A percentile compares a stretch with the other conserved stretches of the same genome.
phyloP scores from a whole-genome alignment of 2,888 invertebrate species.

The Iphiclides podalirius region DNA sequence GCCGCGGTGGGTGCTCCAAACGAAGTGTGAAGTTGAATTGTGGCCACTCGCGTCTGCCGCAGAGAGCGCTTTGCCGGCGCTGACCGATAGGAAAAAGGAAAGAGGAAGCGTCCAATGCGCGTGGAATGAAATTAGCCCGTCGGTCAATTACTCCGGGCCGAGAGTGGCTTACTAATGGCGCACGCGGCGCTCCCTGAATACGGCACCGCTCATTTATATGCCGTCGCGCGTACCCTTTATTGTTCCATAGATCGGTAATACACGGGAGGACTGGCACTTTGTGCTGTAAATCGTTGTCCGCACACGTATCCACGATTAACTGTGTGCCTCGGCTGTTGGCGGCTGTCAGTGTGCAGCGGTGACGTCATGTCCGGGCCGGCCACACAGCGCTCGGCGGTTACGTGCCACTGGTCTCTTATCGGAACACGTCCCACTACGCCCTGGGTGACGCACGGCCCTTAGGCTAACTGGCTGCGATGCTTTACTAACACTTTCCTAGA shows the following conservation, averaged over 20 bases:
- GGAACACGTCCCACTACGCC: too few species aligned
- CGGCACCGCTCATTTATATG: constrained; percentile 73
- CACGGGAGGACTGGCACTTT: constrained; percentile 77
- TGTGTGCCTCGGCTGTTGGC: constrained; percentile 44
- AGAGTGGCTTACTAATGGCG: constrained; percentile 71
- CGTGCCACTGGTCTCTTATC: constrained; percentile 44
- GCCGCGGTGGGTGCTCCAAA: background rate
- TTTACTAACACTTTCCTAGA: too few species aligned
- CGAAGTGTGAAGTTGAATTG: constrained; percentile 27
- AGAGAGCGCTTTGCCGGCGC: constrained; percentile 51
- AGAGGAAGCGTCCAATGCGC: constrained; percentile 76
- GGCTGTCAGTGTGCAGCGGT: constrained; percentile 55
- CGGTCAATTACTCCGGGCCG: constrained; percentile 77
- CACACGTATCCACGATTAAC: constrained; percentile 76
- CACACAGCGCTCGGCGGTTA: constrained; percentile 62
- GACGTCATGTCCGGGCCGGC: constrained; percentile 76
- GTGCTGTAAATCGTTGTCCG: constrained; percentile 77
- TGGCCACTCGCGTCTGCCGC: constrained; percentile 40
- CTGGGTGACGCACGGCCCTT: too few species aligned
- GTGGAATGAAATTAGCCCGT: constrained; percentile 75
- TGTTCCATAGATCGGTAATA: constrained; percentile 79
- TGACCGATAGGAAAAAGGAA: constrained; percentile 80
- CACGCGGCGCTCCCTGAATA: constrained; percentile 67
- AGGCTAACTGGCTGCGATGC: too few species aligned
- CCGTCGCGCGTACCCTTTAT: constrained; percentile 68